A percentile compares a stretch with the other conserved stretches of the same genome.
phyloP scores from a whole-genome alignment of 2,888 invertebrate species.

The Slavum lentiscoides region DNA sequence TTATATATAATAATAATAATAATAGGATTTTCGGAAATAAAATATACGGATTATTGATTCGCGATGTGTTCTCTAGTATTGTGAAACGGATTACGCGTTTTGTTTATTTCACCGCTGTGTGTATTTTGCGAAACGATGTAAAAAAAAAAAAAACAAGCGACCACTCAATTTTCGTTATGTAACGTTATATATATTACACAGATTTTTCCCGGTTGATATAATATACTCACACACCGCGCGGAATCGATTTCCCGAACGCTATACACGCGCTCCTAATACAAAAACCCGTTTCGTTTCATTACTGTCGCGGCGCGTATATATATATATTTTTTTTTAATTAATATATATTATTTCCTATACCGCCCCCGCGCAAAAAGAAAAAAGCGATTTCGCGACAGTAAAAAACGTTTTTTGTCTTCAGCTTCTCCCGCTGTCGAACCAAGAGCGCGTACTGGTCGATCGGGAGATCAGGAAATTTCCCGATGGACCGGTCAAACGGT shows the following conservation, averaged over 20 bases:
- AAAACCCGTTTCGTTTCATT: conserved; percentile 17
- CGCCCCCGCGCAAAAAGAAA: too few relatives aligned
- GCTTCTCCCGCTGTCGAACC: too few relatives aligned
- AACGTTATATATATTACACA: not conserved
- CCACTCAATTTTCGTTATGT: conserved; percentile 14
- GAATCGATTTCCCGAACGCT: conserved; percentile 24
- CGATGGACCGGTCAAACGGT: too few relatives aligned
- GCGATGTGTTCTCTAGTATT: conserved; percentile 47
- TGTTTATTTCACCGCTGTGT: not conserved
- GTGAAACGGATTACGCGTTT: conserved; percentile 37
- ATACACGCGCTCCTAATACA: not conserved
- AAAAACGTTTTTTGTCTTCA: too few relatives aligned
- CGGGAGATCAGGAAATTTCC: too few relatives aligned
- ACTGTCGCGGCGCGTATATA: not conserved
- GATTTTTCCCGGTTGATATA: conserved; percentile 17
- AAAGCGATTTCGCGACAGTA: too few relatives aligned
- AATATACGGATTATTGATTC: conserved; percentile 49
- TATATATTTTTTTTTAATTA: not conserved
- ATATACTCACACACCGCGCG: not conserved
- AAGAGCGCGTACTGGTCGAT: too few relatives aligned
- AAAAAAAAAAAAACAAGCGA: too few relatives aligned
- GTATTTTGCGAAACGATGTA: too few relatives aligned
- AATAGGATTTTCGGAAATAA: conserved; percentile 19
- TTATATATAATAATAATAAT: conserved; percentile 1
- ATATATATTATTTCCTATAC: not conserved